Evolutionary conservation across 2,113 vertebrate species (phyloP).

Genomic region (Conger conger): DNA sequence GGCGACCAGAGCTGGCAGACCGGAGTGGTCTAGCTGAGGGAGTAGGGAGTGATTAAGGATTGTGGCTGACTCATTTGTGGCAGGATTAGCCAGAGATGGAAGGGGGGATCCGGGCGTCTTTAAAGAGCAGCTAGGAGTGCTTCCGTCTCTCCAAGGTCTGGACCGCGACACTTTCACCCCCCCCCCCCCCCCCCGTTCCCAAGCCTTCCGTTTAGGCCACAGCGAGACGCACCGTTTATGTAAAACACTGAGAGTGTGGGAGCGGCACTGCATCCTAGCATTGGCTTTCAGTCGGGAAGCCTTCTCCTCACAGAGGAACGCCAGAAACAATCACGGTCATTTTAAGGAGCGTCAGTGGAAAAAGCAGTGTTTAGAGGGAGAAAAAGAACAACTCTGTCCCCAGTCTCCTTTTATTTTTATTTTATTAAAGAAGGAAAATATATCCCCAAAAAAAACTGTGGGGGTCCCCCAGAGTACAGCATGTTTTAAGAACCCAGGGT

Average conservation of each 20-base stretch:
- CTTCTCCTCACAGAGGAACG: conserved; percentile 18
- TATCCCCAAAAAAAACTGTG: conserved; percentile 44
- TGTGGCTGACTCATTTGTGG: not conserved
- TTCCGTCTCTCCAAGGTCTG: not conserved
- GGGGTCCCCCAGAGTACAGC: conserved; percentile 51
- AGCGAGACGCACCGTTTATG: conserved; percentile 62
- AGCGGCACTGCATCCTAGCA: conserved; percentile 39
- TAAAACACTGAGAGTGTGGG: conserved; percentile 55
- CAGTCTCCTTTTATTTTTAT: conserved; percentile 54
- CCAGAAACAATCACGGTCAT: conserved; percentile 67
- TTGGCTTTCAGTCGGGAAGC: conserved; percentile 53
- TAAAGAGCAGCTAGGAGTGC: not conserved
- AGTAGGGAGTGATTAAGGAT: no score
- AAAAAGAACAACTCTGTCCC: conserved; percentile 45
- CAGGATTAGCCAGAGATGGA: not conserved
- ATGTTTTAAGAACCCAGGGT: conserved; percentile 67
- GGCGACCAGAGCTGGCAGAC: no score
- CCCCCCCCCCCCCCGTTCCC: not conserved
- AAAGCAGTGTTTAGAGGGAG: conserved; percentile 39
- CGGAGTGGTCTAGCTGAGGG: no score
- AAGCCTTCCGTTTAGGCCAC: conserved; percentile 45
- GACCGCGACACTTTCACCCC: not conserved
- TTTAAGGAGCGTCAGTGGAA: conserved; percentile 38
- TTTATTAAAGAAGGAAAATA: conserved; percentile 65
- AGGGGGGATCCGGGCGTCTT: not conserved